Evolutionary conservation across 1,140 invertebrate genomes (phyloP).

Genomic region (Chlorops oryzae): DNA sequence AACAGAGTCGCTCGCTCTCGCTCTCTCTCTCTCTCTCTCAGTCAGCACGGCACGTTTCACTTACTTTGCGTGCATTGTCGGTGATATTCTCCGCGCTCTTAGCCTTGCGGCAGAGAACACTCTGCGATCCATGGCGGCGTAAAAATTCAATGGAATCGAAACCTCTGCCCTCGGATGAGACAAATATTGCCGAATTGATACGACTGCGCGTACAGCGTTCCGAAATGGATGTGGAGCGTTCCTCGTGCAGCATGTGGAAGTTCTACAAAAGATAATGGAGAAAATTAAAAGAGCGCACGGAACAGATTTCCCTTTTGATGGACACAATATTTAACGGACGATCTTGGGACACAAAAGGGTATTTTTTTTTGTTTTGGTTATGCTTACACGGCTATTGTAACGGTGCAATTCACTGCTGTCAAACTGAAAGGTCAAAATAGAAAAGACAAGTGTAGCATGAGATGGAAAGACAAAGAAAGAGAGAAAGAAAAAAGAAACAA

Average conservation of each 20-base stretch:
- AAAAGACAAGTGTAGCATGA: conserved; percentile 12
- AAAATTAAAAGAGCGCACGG: not conserved
- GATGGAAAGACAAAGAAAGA: conserved; percentile 22
- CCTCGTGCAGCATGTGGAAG: conserved; percentile 53
- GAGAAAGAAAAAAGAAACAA: conserved; percentile 22
- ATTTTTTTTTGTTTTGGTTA: not conserved
- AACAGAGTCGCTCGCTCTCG: too few species aligned
- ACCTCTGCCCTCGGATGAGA: conserved; percentile 64
- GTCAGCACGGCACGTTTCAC: not conserved
- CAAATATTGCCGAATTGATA: conserved; percentile 70
- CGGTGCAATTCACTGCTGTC: conserved; percentile 44
- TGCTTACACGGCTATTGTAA: conserved; percentile 44
- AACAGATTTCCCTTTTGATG: not conserved
- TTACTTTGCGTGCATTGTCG: conserved; percentile 40
- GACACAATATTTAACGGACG: not conserved
- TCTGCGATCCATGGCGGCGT: conserved; percentile 69
- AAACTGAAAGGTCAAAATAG: conserved; percentile 27
- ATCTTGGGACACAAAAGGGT: not conserved
- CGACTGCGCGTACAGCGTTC: conserved; percentile 59
- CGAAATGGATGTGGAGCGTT: conserved; percentile 44
- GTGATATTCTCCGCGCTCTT: conserved; percentile 65
- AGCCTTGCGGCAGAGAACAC: conserved; percentile 67
- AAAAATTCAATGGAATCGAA: conserved; percentile 71
- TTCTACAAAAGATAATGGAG: conserved; percentile 53
- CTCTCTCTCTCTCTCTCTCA: not conserved